Conservation (phyloP, 2,797 vertebrate genomes). For the Onychomys arenicola region DNA sequence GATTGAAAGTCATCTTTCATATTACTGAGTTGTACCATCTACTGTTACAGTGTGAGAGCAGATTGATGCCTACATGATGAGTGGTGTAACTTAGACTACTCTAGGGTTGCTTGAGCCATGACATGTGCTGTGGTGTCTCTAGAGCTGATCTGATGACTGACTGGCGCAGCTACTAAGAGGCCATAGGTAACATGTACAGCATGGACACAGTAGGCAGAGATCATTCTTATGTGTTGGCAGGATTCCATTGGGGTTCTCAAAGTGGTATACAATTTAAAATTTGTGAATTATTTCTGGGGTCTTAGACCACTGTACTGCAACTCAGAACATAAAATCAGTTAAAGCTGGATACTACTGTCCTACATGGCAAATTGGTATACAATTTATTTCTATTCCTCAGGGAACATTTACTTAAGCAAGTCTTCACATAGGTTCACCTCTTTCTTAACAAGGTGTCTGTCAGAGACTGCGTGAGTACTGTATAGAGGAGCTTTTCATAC, state of each 20-base stretch:
- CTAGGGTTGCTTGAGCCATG: neutral
- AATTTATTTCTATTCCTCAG: neutral
- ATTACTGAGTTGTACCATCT: neutral
- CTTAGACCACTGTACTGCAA: neutral
- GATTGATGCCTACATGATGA: neutral
- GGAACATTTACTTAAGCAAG: neutral
- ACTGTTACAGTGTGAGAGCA: neutral
- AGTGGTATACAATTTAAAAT: neutral
- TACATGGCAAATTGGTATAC: neutral
- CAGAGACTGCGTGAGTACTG: neutral
- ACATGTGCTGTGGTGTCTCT: neutral
- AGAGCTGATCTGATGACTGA: neutral
- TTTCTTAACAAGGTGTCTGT: neutral
- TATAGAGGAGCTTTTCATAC: neutral
- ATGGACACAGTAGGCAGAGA: neutral
- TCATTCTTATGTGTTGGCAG: neutral
- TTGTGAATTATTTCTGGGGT: neutral
- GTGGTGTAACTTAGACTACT: neutral
- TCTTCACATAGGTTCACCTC: neutral
- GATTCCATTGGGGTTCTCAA: neutral
- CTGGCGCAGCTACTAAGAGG: neutral
- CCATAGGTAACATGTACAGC: neutral
- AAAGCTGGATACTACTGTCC: neutral
- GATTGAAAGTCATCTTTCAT: neutral
- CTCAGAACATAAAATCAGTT: neutral